Conservation (phyloP, 1,140 invertebrate genomes). For the Lamellibrachia luymesi region DNA sequence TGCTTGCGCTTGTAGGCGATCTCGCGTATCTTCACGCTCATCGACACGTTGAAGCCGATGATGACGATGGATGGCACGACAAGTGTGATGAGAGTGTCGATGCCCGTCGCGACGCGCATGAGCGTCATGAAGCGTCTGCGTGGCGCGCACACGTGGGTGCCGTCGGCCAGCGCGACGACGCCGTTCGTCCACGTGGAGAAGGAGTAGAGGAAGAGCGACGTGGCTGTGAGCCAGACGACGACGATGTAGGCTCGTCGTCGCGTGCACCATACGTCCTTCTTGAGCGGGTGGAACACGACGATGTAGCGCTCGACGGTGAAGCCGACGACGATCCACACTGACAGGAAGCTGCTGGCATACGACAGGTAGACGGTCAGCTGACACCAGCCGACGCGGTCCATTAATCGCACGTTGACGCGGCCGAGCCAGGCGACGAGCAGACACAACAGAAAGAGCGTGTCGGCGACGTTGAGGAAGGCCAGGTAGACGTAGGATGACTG, state of each 20-base stretch:
- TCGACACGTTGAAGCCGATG: constrained; percentile 65
- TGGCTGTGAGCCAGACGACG: neutral
- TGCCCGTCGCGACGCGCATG: constrained; percentile 54
- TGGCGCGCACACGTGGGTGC: neutral
- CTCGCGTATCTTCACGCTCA: constrained; percentile 34
- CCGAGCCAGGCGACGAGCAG: constrained; percentile 62
- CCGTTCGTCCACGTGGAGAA: constrained; percentile 17
- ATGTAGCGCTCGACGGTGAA: constrained; percentile 30
- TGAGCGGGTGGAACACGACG: constrained; percentile 23
- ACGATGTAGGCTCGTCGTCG: constrained; percentile 52
- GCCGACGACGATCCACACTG: constrained; percentile 26
- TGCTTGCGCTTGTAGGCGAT: constrained; percentile 12
- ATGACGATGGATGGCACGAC: constrained; percentile 62
- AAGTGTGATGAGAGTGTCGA: constrained; percentile 64
- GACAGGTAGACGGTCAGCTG: constrained; percentile 19
- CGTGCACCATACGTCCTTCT: constrained; percentile 23
- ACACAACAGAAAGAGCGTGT: constrained; percentile 59
- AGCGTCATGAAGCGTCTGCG: constrained; percentile 50
- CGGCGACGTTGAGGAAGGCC: constrained; percentile 60
- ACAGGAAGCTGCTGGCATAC: constrained; percentile 20
- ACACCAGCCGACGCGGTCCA: constrained; percentile 28
- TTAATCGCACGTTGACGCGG: constrained; percentile 54
- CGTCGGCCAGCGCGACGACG: neutral
- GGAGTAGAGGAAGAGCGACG: neutral
- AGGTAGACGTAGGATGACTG: constrained; percentile 69